Evolutionary conservation across 2,888 invertebrate species (phyloP), one percentile per base, ranked within the genome.

Genomic region (Lordiphosa andalusiaca): DNA sequence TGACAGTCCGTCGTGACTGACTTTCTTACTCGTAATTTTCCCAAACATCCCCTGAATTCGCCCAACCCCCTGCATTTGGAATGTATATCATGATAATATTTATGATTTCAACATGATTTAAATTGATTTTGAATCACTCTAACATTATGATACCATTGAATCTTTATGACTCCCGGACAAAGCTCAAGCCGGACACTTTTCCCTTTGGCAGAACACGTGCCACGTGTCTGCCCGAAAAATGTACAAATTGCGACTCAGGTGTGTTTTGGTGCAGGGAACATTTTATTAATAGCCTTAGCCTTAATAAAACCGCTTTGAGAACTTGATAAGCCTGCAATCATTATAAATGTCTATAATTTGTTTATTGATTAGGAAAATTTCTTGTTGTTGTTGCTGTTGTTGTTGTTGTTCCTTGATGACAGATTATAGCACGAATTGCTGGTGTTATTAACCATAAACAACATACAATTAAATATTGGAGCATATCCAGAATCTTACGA

Each of bases 281-380:
- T 21, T 35, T 57, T 77, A 82, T 60, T 59, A 82, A 73, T 73
- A 74, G 74, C 41, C 53, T 36, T 70, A 62, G 75, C 75, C 75
- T 71, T 82, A 83, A 78, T 75, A 78, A 78, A 64, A 58, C 47
- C 63, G 55, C 65, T 64, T 25, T 55, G 47, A 25, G 50, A 46
- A n/a, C 36, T 37, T 63, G 75, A 76, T 76, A 78, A 69, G 72
- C 60, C 51, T 35, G 53, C 40, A 63, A 61, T 76, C 60, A 72
- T 81, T 76, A 67, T 71, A 81, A 76, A 71, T 68, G 66, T 71
- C 72, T 69, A 77, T 70, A 81, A 77, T 84, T 81, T 71, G 70
- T 69, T 72, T 68, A 74, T 67, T 77, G 78, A 78, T 74, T 71
- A 67, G 59, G 47, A 65, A 63, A 33, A 44, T 16, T 16, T 30